Evolutionary conservation across 2,797 vertebrate species (phyloP).

Genomic region (Crypturellus tataupa): DNA sequence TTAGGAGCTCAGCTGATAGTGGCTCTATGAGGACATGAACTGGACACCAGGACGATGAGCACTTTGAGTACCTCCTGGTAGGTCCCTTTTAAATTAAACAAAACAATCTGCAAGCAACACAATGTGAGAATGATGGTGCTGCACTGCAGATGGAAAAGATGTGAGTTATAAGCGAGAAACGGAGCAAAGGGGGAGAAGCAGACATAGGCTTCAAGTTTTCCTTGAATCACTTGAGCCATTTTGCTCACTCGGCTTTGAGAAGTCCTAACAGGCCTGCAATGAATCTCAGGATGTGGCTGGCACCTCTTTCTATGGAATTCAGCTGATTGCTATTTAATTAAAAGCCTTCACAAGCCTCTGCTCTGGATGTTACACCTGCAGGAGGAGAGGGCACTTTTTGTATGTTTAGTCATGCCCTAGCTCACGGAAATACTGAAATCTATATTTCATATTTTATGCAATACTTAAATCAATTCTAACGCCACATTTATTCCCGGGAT

Average conservation of each 20-base stretch:
- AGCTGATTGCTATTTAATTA: neutral
- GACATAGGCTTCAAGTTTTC: neutral
- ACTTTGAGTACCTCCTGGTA: fast-evolving
- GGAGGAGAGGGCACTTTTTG: neutral
- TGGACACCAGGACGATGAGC: neutral
- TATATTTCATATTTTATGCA: neutral
- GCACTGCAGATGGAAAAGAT: neutral
- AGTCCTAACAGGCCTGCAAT: neutral
- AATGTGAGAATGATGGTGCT: neutral
- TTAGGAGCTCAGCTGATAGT: neutral
- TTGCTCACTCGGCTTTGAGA: neutral
- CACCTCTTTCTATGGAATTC: neutral
- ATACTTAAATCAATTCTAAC: neutral
- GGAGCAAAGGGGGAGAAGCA: neutral
- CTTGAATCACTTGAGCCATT: neutral
- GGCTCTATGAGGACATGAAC: neutral
- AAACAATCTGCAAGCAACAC: neutral
- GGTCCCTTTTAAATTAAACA: neutral
- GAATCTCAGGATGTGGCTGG: neutral
- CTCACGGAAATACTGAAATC: neutral
- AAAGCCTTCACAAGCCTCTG: neutral
- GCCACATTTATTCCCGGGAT: neutral
- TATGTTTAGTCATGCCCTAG: neutral
- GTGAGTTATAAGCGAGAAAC: fast-evolving
- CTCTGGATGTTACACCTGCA: neutral